Conservation (phyloP, 2,113 vertebrate species). For the Halichoeres trimaculatus region DNA sequence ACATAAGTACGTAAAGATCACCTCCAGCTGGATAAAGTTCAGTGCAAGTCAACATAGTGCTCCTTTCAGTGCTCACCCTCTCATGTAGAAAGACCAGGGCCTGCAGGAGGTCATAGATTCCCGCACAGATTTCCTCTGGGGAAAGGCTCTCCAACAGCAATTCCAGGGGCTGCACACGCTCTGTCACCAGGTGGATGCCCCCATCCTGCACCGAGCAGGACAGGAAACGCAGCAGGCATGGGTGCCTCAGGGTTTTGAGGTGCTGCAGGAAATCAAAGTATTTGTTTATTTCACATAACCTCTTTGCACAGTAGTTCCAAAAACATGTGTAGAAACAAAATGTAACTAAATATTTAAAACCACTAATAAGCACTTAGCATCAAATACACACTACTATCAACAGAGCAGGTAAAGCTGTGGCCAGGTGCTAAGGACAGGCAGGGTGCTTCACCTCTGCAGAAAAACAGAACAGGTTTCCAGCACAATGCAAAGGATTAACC, state of each 20-base stretch:
- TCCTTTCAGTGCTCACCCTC: slow-evolving; percentile 82
- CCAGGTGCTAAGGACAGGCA: too few species aligned
- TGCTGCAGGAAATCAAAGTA: slow-evolving; percentile 83
- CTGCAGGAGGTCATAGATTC: slow-evolving; percentile 93
- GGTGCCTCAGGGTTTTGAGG: slow-evolving; percentile 96
- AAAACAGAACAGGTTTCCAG: not conserved
- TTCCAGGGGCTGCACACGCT: slow-evolving; percentile 91
- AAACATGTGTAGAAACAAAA: not conserved
- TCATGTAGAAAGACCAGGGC: slow-evolving; percentile 95
- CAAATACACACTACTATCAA: not conserved
- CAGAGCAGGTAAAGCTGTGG: not conserved
- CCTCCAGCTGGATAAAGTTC: not conserved
- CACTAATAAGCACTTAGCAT: not conserved
- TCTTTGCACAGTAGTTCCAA: not conserved
- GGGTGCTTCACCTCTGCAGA: not conserved
- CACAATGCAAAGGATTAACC: too few species aligned
- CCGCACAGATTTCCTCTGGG: slow-evolving; percentile 92
- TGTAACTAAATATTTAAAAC: not conserved
- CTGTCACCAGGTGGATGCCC: slow-evolving; percentile 93
- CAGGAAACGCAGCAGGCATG: slow-evolving; percentile 94
- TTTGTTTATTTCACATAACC: not conserved
- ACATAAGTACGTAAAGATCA: not conserved
- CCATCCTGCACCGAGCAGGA: slow-evolving; percentile 93
- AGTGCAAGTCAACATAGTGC: too few species aligned
- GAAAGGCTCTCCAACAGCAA: slow-evolving; percentile 86